Evolutionary conservation across 2,113 vertebrate genomes (phyloP), one percentile per base, ranked within the genome.

Genomic region (Pseudolaguvia tuberculata): DNA sequence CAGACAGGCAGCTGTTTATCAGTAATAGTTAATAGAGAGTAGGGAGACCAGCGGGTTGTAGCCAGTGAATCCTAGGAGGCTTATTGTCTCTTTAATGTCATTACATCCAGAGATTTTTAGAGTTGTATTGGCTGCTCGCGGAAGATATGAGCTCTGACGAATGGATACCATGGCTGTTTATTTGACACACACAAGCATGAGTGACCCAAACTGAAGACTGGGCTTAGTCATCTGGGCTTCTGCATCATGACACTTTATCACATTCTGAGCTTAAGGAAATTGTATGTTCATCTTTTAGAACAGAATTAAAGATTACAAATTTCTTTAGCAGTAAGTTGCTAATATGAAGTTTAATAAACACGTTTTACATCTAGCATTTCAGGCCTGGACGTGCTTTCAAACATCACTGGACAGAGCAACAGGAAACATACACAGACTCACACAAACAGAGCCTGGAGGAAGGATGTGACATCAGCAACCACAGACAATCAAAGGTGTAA

Each of bases 401-500:
- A 80, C 87, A 88, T 81, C 80, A 89, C 88, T 91, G 85, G 89
- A 93, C 86, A 93, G 91, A 93, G 91, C 92, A 90, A 89, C 93
- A 93, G 94, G 94, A 98, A 97, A 91, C 91, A 91, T 89, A 90
- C 92, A 91, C 85, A 87, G 88, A 88, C 75, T 84, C 86, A 86
- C 70, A 84, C 77, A 81, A 62, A 78, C 72, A 61, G 88, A 69
- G 71, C 61, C 73, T 76, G 52, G 31, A 88, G 92, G 93, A 96
- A 97, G 96, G 95, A 98, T 88, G 82, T 96, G 94, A 98, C 92
- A 93, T 96, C 93, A 96, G 90, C 86, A 93, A 91, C 90, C 92
- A 88, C 88, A 89, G 93, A 98, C 93, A 98, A 97, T 96, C 92
- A 95, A 94, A 97, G 94, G 93, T 95, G 93, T 92, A 94, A 96